Conservation (phyloP, 2,113 vertebrate species). For the Elephantulus edwardii region DNA sequence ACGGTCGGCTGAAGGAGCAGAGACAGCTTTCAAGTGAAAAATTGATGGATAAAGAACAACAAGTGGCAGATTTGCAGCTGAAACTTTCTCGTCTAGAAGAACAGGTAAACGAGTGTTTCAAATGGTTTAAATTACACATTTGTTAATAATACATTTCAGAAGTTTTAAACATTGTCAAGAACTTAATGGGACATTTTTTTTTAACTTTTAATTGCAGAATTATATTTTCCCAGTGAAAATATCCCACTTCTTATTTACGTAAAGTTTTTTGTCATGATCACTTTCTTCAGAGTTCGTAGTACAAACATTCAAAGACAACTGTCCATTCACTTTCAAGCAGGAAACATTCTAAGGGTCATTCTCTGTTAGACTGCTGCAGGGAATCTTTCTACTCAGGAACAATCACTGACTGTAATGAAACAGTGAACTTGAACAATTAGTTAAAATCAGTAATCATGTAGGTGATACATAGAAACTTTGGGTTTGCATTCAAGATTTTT, state of each 20-base stretch:
- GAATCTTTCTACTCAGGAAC: neutral
- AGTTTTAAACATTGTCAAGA: neutral
- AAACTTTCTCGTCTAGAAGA: slow-evolving; percentile 96
- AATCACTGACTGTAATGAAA: neutral
- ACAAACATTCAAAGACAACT: neutral
- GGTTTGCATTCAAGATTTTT: neutral
- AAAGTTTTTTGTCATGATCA: neutral
- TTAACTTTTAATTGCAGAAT: neutral
- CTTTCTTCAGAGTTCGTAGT: neutral
- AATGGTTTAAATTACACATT: neutral
- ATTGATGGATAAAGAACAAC: slow-evolving; percentile 96
- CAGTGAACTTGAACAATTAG: neutral
- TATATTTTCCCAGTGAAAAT: neutral
- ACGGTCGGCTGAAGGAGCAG: slow-evolving; percentile 98
- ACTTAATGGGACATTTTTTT: neutral
- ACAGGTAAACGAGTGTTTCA: slow-evolving; percentile 85
- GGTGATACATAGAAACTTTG: neutral
- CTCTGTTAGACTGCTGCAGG: neutral
- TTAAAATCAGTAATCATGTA: neutral
- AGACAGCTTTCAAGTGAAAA: slow-evolving; percentile 98
- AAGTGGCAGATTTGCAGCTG: slow-evolving; percentile 94
- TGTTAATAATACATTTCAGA: neutral
- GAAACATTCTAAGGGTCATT: neutral
- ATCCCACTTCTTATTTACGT: neutral
- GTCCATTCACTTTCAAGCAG: neutral